These are phyloP conservation scores for Cheilosia pagana DNA, from an alignment of 2,888 invertebrate genomes.

Conservation along the genomic window DNA sequence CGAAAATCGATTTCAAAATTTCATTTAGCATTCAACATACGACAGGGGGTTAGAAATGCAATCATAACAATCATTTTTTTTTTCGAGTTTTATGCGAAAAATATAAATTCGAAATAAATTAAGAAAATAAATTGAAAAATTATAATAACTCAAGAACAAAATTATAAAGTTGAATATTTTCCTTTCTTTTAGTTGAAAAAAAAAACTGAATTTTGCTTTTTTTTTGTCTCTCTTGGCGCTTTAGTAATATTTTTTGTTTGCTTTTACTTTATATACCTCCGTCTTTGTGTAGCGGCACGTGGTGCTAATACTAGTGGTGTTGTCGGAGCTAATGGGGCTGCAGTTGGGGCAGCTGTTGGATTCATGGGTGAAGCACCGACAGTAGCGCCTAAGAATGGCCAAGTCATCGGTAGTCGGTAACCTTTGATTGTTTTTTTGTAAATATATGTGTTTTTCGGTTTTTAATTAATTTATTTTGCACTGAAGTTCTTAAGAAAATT, in stretches of 20 bases:
- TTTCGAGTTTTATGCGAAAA: slow-evolving; percentile 69
- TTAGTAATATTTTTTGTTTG: slow-evolving; percentile 44
- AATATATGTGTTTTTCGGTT: slow-evolving; percentile 56
- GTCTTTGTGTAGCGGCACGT: slow-evolving; percentile 89
- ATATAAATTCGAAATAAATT: slow-evolving; percentile 42
- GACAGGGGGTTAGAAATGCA: slow-evolving; percentile 75
- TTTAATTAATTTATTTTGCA: slow-evolving; percentile 41
- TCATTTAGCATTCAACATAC: slow-evolving; percentile 73
- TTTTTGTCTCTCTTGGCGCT: slow-evolving; percentile 56
- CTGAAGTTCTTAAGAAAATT: slow-evolving; percentile 36
- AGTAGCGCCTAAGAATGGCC: slow-evolving; percentile 88
- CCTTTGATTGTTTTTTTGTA: slow-evolving; percentile 83
- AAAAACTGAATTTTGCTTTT: slow-evolving; percentile 82
- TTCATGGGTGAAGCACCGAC: slow-evolving; percentile 85
- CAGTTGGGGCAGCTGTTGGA: slow-evolving; percentile 86
- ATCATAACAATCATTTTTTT: slow-evolving; percentile 71
- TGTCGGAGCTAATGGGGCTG: slow-evolving; percentile 83
- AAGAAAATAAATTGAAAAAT: slow-evolving; percentile 41
- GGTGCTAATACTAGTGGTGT: slow-evolving; percentile 87
- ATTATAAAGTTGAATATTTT: slow-evolving; percentile 27
- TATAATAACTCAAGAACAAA: slow-evolving; percentile 38
- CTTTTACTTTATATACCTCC: slow-evolving; percentile 85
- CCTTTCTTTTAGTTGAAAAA: slow-evolving; percentile 28
- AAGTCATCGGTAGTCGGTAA: slow-evolving; percentile 91
- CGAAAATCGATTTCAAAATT: slow-evolving; percentile 56